These are phyloP conservation scores for Oenanthe oenanthe DNA, from an alignment of 2,113 vertebrate species.

Conservation along the genomic window DNA sequence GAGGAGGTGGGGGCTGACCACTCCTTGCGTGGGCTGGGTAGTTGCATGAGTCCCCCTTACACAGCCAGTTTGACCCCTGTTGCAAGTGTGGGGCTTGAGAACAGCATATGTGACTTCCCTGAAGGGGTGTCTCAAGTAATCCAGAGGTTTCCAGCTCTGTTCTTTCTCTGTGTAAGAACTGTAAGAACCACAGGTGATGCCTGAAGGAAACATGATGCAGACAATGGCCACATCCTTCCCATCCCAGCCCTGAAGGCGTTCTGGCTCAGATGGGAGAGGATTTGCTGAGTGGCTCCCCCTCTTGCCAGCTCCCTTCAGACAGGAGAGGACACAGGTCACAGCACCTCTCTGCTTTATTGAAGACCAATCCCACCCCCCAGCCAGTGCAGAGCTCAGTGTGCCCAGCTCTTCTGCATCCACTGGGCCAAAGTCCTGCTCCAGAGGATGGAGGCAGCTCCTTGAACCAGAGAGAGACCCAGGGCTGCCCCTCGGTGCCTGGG, in stretches of 20 bases:
- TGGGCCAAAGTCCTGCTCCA: neutral
- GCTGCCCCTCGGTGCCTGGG: neutral
- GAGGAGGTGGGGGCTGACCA: neutral
- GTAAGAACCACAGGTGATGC: neutral
- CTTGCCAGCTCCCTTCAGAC: neutral
- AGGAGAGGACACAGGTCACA: slow-evolving; percentile 20
- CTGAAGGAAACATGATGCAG: neutral
- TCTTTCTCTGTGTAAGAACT: neutral
- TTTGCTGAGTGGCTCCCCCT: neutral
- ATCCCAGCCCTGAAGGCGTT: neutral
- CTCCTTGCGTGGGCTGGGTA: neutral
- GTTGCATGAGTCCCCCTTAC: neutral
- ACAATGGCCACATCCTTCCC: neutral
- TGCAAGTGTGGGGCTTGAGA: neutral
- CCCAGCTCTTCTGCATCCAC: neutral
- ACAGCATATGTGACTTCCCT: neutral
- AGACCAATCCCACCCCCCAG: neutral
- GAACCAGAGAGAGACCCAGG: neutral
- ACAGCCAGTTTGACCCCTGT: neutral
- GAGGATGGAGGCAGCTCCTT: neutral
- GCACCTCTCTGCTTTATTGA: slow-evolving; percentile 68
- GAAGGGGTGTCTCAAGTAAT: neutral
- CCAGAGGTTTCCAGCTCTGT: neutral
- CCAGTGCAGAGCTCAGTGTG: neutral
- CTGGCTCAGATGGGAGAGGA: neutral